Evolutionary conservation across 2,797 vertebrate genomes (phyloP).

Genomic region (Eremophila alpestris): DNA sequence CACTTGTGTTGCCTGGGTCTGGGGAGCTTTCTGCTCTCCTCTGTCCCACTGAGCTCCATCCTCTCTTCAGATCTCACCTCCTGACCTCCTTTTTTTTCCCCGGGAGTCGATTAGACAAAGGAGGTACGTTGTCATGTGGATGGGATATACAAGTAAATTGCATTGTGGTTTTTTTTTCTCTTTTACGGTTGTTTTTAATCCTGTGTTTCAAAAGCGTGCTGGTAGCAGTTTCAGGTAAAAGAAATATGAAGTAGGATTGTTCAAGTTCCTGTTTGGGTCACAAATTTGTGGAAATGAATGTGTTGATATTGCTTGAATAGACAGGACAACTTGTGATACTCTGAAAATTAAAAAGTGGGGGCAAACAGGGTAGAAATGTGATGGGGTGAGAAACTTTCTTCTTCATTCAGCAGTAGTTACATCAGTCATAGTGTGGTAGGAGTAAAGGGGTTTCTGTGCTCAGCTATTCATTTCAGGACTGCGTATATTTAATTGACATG

Average conservation of each 20-base stretch:
- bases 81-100: neutral
- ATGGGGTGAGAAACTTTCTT: neutral
- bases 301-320: neutral
- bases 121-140: slow-evolving; percentile 30
- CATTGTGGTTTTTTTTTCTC: neutral
- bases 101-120: neutral
- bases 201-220: neutral
- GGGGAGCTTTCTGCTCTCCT: slow-evolving; percentile 30
- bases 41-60: slow-evolving; percentile 59
- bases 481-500: neutral
- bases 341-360: neutral
- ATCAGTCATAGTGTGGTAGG: neutral
- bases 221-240: neutral
- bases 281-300: neutral
- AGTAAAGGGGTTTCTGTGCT: neutral
- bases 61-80: slow-evolving; percentile 41
- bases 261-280: neutral
- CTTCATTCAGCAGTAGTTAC: neutral
- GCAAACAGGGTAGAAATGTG: neutral
- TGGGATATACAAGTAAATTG: slow-evolving; percentile 2
- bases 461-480: neutral
- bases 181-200: neutral
- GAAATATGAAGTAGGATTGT: neutral
- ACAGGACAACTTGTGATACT: neutral
- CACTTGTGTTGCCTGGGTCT: slow-evolving; percentile 10